phyloP scores from a whole-genome alignment of 2,113 vertebrate genomes.

The Hippocampus zosterae region DNA sequence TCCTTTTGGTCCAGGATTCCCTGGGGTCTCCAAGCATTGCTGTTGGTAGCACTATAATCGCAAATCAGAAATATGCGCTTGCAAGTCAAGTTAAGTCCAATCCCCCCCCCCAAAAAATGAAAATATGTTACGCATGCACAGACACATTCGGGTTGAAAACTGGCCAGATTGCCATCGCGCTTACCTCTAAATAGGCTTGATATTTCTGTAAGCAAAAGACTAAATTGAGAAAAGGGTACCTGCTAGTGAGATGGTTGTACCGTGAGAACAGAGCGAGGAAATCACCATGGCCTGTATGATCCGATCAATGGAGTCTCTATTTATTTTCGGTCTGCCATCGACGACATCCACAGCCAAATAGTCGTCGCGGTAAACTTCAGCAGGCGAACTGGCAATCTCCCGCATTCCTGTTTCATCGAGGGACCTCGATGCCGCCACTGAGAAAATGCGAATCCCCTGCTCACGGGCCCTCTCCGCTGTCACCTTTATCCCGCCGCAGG shows the following conservation, averaged over 20 bases:
- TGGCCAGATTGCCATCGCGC: constrained; percentile 3
- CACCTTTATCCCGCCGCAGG: constrained; percentile 83
- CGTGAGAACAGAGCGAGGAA: not conserved
- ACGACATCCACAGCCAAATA: constrained; percentile 76
- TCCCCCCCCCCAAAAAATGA: not conserved
- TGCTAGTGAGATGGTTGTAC: too few relatives aligned
- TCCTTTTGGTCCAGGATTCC: constrained; percentile 62
- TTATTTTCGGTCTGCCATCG: constrained; percentile 45
- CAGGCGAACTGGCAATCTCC: constrained; percentile 84
- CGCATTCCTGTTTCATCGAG: constrained; percentile 78
- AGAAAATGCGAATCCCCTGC: constrained; percentile 80
- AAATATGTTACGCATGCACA: not conserved
- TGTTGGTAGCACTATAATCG: constrained; percentile 63
- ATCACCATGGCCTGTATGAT: constrained; percentile 91
- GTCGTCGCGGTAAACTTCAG: constrained; percentile 76
- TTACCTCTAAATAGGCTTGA: constrained; percentile 64
- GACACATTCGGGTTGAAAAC: not conserved
- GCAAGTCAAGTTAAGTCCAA: not conserved
- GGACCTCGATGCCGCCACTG: constrained; percentile 77
- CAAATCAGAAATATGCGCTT: not conserved
- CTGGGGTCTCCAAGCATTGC: constrained; percentile 60
- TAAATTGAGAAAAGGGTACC: constrained; percentile 23
- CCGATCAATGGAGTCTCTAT: constrained; percentile 72
- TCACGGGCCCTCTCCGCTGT: constrained; percentile 83
- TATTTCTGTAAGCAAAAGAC: constrained; percentile 55